Evolutionary conservation across 2,113 vertebrate species (phyloP).

Genomic region (Setophaga petechia): DNA sequence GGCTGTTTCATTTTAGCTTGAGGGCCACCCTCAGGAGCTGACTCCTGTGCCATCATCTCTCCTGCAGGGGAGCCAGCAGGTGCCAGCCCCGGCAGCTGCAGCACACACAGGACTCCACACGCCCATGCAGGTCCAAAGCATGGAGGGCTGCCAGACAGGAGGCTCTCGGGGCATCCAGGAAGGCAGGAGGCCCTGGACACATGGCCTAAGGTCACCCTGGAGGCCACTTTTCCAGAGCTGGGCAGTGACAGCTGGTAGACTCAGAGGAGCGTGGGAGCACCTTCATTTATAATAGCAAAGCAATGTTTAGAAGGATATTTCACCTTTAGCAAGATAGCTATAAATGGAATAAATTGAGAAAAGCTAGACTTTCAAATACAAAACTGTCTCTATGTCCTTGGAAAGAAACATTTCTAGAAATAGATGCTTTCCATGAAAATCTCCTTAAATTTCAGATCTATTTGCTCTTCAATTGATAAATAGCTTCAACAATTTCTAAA

Average conservation of each 20-base stretch:
- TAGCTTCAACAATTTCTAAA: slow-evolving; percentile 37
- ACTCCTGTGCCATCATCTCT: neutral
- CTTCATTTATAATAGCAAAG: slow-evolving; percentile 5
- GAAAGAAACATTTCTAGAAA: slow-evolving; percentile 40
- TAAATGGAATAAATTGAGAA: slow-evolving; percentile 22
- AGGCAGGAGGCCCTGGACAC: neutral
- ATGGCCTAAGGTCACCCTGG: neutral
- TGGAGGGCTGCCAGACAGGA: neutral
- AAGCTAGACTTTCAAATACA: neutral
- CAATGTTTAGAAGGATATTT: slow-evolving; percentile 12
- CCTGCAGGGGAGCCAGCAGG: neutral
- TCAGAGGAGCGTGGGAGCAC: neutral
- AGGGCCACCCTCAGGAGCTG: neutral
- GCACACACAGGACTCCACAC: neutral
- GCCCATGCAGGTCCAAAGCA: neutral
- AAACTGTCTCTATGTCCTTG: slow-evolving; percentile 14
- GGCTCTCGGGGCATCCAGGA: neutral
- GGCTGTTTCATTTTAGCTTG: neutral
- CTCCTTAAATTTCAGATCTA: slow-evolving; percentile 8
- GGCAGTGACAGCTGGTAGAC: neutral
- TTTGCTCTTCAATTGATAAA: slow-evolving; percentile 16
- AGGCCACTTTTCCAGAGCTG: neutral
- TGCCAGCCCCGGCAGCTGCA: neutral
- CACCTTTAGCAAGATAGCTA: slow-evolving; percentile 10
- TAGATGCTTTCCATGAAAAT: slow-evolving; percentile 24